phyloP scores from a whole-genome alignment of 1,140 invertebrate species.

The Drosophila rhopaloa region DNA sequence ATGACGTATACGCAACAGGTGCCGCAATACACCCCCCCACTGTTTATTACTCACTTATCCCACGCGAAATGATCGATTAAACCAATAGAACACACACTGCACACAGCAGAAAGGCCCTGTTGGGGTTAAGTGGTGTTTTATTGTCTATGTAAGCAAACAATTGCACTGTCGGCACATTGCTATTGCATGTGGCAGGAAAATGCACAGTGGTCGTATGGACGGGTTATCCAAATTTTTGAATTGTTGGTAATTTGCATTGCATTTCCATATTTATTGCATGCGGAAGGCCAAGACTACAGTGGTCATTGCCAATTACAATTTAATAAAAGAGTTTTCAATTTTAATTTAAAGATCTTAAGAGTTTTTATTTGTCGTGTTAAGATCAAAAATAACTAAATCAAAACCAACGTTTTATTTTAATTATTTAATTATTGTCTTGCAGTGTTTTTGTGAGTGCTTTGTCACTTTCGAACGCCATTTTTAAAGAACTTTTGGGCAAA shows the following conservation, averaged over 20 bases:
- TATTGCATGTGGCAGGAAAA: slow-evolving; percentile 6
- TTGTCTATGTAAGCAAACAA: slow-evolving; percentile 20
- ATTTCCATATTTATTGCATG: not conserved
- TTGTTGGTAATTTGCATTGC: not conserved
- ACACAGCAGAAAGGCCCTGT: not conserved
- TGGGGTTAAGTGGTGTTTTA: slow-evolving; percentile 21
- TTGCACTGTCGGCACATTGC: slow-evolving; percentile 18
- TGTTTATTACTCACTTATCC: slow-evolving; percentile 24
- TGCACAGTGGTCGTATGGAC: slow-evolving; percentile 5
- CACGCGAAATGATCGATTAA: slow-evolving; percentile 27
- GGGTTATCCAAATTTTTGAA: not conserved
- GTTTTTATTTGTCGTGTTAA: too few relatives aligned
- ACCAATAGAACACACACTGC: not conserved
- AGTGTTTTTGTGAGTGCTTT: too few relatives aligned
- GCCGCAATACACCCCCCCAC: slow-evolving; percentile 1
- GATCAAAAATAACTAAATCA: too few relatives aligned
- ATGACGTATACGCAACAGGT: slow-evolving; percentile 44
- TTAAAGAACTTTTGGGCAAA: too few relatives aligned
- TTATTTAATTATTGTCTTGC: too few relatives aligned
- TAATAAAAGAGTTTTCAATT: too few relatives aligned
- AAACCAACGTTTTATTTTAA: too few relatives aligned
- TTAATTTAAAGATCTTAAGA: too few relatives aligned
- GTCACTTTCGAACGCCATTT: too few relatives aligned
- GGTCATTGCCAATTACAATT: too few relatives aligned
- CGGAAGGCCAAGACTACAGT: not conserved